A percentile compares a stretch with the other conserved stretches of the same genome.
Conservation (phyloP, 2,113 vertebrate genomes). For the Piprites chloris region DNA sequence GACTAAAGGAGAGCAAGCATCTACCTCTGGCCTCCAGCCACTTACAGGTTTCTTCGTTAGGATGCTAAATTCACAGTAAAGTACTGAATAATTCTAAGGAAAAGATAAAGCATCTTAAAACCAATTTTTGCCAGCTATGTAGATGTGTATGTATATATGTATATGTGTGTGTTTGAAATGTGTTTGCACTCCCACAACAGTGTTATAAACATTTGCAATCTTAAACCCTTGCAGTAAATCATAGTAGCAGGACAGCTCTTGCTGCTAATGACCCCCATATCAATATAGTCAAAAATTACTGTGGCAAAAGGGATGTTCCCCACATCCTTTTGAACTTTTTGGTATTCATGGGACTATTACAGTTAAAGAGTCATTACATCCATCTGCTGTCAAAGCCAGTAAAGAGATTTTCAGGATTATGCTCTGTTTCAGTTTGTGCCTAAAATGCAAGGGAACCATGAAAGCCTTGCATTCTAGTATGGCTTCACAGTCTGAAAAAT, state of each 20-base stretch:
- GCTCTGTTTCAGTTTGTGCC: neutral
- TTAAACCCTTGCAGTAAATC: neutral
- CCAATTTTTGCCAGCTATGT: neutral
- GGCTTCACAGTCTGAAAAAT: neutral
- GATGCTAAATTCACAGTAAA: neutral
- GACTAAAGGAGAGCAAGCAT: slow-evolving; percentile 49
- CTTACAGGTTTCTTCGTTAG: neutral
- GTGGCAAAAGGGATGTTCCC: neutral
- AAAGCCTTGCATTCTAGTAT: neutral
- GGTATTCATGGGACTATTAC: accelerated
- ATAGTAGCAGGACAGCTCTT: neutral
- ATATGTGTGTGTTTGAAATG: neutral
- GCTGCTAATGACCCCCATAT: neutral
- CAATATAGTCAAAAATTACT: neutral
- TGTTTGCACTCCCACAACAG: neutral
- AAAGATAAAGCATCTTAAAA: neutral
- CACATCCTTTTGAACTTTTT: neutral
- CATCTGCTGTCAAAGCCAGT: neutral
- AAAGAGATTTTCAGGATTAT: neutral
- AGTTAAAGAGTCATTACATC: neutral
- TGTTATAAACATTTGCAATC: neutral
- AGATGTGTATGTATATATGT: too few relatives aligned
- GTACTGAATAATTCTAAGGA: neutral
- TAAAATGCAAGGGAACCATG: neutral
- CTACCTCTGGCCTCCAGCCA: neutral